Evolutionary conservation across 2,113 vertebrate genomes (phyloP).

Genomic region (Pavo muticus): DNA sequence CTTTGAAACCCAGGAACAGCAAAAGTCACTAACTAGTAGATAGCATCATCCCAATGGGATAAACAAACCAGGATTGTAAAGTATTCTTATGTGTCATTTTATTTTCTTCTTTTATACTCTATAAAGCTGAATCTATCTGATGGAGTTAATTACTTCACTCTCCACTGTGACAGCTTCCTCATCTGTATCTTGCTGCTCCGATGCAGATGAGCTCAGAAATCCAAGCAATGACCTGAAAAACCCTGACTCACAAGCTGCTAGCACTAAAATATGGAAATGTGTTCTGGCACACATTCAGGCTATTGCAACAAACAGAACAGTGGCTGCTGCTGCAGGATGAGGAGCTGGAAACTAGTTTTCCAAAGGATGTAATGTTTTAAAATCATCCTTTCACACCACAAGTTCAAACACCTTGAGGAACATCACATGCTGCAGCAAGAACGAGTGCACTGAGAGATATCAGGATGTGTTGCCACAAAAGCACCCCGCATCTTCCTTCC

Average conservation of each 20-base stretch:
- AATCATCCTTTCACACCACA: background rate
- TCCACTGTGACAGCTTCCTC: background rate
- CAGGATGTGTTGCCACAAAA: background rate
- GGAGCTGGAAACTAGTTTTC: background rate
- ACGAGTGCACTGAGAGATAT: background rate
- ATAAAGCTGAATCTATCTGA: background rate
- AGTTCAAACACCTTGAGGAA: background rate
- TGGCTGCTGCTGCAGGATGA: background rate
- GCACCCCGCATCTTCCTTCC: background rate
- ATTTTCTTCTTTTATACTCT: background rate
- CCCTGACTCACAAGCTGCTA: background rate
- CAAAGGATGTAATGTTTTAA: background rate
- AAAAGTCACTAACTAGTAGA: background rate
- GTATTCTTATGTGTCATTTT: background rate
- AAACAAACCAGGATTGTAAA: background rate
- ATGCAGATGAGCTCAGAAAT: background rate
- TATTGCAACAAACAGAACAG: background rate
- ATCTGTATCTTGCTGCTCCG: background rate
- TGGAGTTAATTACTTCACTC: background rate
- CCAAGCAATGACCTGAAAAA: background rate
- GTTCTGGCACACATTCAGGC: background rate
- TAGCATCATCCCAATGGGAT: background rate
- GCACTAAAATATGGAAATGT: background rate
- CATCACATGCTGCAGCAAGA: background rate
- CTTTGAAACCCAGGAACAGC: background rate